These are phyloP conservation scores for Actinostola sp. DNA, from an alignment of 92 coral and sea anemone species.

Conservation along the genomic window DNA sequence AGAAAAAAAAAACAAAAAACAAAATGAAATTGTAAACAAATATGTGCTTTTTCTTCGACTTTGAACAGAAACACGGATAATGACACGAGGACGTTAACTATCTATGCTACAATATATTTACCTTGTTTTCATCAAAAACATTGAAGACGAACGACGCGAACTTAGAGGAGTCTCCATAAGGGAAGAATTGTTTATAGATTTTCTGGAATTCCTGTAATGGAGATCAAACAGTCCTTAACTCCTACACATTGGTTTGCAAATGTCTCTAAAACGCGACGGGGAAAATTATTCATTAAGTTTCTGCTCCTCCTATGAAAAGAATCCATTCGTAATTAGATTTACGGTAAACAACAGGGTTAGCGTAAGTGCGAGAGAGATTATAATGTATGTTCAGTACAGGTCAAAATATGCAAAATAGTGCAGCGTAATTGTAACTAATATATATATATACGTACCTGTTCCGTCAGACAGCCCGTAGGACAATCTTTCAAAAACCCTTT, in stretches of 20 bases:
- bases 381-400: background rate
- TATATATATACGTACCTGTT: slow-evolving; percentile 59
- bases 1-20: background rate
- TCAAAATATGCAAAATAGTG: slow-evolving; percentile 20
- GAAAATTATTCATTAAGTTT: too few relatives aligned
- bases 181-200: slow-evolving; percentile 96
- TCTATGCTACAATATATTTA: too few relatives aligned
- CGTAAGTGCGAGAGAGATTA: too few relatives aligned
- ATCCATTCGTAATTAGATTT: background rate
- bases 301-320: too few relatives aligned
- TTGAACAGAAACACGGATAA: background rate
- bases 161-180: slow-evolving; percentile 91
- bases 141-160: slow-evolving; percentile 97
- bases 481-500: slow-evolving; percentile 96
- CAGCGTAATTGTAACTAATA: background rate
- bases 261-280: too few relatives aligned
- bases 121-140: slow-evolving; percentile 98
- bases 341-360: too few relatives aligned
- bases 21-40: background rate
- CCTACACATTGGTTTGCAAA: too few relatives aligned
- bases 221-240: too few relatives aligned
- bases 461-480: slow-evolving; percentile 88
- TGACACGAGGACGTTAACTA: too few relatives aligned
- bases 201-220: slow-evolving; percentile 87
- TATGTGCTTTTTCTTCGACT: background rate